phyloP scores from a whole-genome alignment of 2,888 invertebrate genomes.

The Capitulum mitella region DNA sequence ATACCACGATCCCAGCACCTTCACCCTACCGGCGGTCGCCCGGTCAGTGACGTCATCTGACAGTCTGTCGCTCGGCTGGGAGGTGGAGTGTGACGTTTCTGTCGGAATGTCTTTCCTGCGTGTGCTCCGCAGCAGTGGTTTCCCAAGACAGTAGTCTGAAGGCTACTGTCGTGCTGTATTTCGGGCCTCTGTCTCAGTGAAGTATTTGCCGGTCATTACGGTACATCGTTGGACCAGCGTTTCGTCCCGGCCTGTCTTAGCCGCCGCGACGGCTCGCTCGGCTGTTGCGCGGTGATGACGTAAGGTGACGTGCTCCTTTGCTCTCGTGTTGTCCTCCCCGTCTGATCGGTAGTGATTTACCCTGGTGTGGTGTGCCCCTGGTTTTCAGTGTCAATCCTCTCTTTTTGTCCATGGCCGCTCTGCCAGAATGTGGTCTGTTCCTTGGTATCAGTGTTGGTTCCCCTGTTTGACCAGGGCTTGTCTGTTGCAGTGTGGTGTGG shows the following conservation, averaged over 20 bases:
- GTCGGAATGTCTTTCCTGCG: neutral
- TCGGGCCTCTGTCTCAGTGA: neutral
- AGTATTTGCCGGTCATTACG: neutral
- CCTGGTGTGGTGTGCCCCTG: neutral
- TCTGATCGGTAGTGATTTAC: no score
- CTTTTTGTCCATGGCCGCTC: neutral
- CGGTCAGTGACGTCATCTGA: neutral
- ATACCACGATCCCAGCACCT: neutral
- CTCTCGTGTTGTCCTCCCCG: no score
- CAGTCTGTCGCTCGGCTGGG: neutral
- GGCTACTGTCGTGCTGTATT: no score
- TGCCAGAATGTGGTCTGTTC: neutral
- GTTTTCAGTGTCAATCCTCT: neutral
- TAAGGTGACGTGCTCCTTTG: no score
- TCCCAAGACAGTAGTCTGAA: neutral
- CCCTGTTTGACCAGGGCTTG: neutral
- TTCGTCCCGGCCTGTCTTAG: no score
- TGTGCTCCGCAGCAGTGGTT: neutral
- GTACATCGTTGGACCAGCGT: neutral
- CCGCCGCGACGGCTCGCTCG: no score
- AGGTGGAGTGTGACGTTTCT: neutral
- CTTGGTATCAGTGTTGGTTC: neutral
- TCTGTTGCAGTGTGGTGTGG: neutral
- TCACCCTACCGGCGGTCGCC: neutral
- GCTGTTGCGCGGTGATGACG: no score